Conservation (phyloP, 2,888 invertebrate species). For the Archips crataeganus region DNA sequence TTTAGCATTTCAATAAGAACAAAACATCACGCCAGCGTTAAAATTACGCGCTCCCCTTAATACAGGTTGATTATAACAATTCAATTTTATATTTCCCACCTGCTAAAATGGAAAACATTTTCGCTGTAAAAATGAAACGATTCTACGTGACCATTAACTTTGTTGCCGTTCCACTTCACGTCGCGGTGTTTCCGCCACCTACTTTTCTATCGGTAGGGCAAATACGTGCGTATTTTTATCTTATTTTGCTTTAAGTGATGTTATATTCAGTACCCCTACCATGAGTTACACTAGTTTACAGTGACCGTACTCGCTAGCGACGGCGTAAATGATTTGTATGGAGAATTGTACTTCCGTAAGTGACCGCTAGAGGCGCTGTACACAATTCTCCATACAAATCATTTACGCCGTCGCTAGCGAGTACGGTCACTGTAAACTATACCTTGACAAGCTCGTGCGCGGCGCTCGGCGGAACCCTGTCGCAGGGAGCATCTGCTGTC, state of each 20-base stretch:
- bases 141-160: constrained; percentile 39
- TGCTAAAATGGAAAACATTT: constrained; percentile 34
- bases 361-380: too few species aligned
- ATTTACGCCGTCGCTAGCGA: too few species aligned
- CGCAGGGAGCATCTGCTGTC: too few species aligned
- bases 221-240: constrained; percentile 1
- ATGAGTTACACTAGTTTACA: too few species aligned
- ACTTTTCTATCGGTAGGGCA: constrained; percentile 4
- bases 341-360: too few species aligned
- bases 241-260: not conserved
- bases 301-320: too few species aligned
- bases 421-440: too few species aligned
- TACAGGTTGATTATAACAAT: constrained; percentile 36
- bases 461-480: too few species aligned
- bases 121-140: constrained; percentile 37
- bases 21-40: not conserved
- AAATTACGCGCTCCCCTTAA: constrained; percentile 1
- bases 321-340: too few species aligned
- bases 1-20: not conserved
- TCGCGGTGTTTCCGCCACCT: constrained; percentile 10
- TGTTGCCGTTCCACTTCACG: constrained; percentile 30
- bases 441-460: too few species aligned
- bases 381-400: too few species aligned
- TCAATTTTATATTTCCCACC: constrained; percentile 39
- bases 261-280: too few species aligned